phyloP scores from a whole-genome alignment of 2,888 invertebrate species.

The Lomographa bimaculata region DNA sequence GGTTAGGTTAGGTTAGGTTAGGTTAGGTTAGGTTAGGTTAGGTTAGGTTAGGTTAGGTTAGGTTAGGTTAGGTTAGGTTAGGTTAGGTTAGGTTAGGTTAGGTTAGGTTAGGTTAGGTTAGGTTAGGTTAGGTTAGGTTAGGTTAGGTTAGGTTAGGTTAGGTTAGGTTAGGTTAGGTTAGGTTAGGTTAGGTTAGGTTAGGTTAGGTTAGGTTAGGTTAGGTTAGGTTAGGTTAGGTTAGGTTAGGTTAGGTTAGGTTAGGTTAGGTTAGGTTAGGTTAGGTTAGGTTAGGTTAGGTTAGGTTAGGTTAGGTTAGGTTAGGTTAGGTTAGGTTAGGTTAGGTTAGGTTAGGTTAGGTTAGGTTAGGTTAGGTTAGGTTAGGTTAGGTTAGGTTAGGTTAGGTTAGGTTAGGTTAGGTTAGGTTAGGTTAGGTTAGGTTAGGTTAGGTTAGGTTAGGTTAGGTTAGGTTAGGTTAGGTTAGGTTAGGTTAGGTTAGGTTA shows the following conservation, averaged over 20 bases:
- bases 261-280: slow-evolving; percentile 18
- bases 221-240: slow-evolving; percentile 25
- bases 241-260: slow-evolving; percentile 17
- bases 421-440: slow-evolving; percentile 16
- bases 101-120: slow-evolving; percentile 18
- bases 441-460: slow-evolving; percentile 21
- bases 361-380: slow-evolving; percentile 21
- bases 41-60: slow-evolving; percentile 30
- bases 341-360: slow-evolving; percentile 17
- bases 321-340: slow-evolving; percentile 15
- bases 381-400: slow-evolving; percentile 15
- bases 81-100: slow-evolving; percentile 18
- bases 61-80: slow-evolving; percentile 22
- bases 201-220: slow-evolving; percentile 23
- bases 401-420: slow-evolving; percentile 21
- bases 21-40: slow-evolving; percentile 33
- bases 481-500: slow-evolving; percentile 30
- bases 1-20: slow-evolving; percentile 38
- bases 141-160: slow-evolving; percentile 24
- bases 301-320: slow-evolving; percentile 16
- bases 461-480: slow-evolving; percentile 27
- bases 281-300: slow-evolving; percentile 16
- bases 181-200: slow-evolving; percentile 27
- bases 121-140: slow-evolving; percentile 31
- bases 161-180: slow-evolving; percentile 29